Base-by-base conservation (phyloP, 2,797 vertebrate genomes). In the Tenualosa thibaudeaui region DNA sequence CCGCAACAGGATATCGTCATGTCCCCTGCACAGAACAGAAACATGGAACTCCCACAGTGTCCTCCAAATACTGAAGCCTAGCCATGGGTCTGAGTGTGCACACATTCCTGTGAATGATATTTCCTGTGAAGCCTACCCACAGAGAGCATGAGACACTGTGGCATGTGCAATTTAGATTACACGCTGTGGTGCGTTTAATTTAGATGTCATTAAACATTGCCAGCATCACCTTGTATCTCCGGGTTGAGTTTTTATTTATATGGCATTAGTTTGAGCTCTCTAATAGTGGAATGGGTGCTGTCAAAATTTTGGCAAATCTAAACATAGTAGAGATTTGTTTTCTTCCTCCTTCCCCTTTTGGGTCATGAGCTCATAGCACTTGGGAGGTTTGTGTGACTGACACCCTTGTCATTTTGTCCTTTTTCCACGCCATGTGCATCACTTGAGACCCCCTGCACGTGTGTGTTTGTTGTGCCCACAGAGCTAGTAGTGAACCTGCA, bases 321-420 rank as follows among this genome's bases (percentile, higher is more conserved):
- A 93, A 91, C 90, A 89, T 93, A 93, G 86, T 88, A 82, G 86
- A 81, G 90, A 87, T 85, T 89, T 92, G 85, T 89, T 91, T 83
- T 88, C 87, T 85, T 85, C 87, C 86, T 88, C 81, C 84, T 62
- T 84, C 85, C 88, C 82, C 81, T 84, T 92, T 90, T 91, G 91
- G 94, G 91, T 90, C 89, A 53, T 93, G 91, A 93, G 91, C 91
- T 94, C 90, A 94, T 90, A 91, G 90, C 91, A 91, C 86, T 49
- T 85, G 89, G 88, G 86, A 46, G 40, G 60, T 56, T 87, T 71
- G 13, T 86, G 82, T 87, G 49, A 81, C 71, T 68, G 49, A 56
- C 50, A 85, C 75, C 31, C 68, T 75, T 78, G 37, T 71, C 83
- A 68, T 83, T 83, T 84, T 54, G 51, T 65, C 82, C 86, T 19